Evolutionary conservation across 2,113 vertebrate genomes (phyloP).

Genomic region (Myodes glareolus): DNA sequence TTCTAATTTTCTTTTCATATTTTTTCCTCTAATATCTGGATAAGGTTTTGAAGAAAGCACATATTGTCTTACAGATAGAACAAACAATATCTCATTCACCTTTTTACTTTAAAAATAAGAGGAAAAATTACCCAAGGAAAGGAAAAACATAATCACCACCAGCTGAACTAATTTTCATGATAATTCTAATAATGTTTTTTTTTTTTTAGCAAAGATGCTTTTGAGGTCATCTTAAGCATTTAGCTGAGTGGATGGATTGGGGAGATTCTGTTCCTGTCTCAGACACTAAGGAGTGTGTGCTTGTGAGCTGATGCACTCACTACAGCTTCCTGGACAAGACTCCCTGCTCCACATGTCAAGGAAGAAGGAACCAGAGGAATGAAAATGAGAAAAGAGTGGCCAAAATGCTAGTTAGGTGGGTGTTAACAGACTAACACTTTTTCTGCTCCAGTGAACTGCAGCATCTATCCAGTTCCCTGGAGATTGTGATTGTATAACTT

Average conservation of each 20-base stretch:
- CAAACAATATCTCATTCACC: constrained; percentile 4
- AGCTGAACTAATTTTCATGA: constrained; percentile 11
- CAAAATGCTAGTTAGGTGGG: not conserved
- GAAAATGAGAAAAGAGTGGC: not conserved
- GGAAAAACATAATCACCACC: not conserved
- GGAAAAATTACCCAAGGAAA: not conserved
- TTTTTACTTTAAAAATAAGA: constrained; percentile 47
- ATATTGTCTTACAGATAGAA: constrained; percentile 1
- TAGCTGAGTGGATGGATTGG: not conserved
- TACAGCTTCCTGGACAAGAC: not conserved
- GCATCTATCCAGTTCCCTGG: not conserved
- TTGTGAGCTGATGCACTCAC: not conserved
- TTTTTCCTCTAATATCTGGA: not conserved
- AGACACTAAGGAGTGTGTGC: not conserved
- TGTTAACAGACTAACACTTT: not conserved
- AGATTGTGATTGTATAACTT: not conserved
- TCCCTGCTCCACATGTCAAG: not conserved
- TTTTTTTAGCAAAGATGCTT: not conserved
- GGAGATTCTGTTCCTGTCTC: not conserved
- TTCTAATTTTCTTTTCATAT: not conserved
- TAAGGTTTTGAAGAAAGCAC: not conserved
- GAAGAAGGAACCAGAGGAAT: rapidly evolving
- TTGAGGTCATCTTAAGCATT: not conserved
- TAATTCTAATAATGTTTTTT: not conserved
- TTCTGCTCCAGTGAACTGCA: rapidly evolving